Base-by-base conservation (phyloP, 2,113 vertebrate species). In the Ictalurus furcatus region DNA sequence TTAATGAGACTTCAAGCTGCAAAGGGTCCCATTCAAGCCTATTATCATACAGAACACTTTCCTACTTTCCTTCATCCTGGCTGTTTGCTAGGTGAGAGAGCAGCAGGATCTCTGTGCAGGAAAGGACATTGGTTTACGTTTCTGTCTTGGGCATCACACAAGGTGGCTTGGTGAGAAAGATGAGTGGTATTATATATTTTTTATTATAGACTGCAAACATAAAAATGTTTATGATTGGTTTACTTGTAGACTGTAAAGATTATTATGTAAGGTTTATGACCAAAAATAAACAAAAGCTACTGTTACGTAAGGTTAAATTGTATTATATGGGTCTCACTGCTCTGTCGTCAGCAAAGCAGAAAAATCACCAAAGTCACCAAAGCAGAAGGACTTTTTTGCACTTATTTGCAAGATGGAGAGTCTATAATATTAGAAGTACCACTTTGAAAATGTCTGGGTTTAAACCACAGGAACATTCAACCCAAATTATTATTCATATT, bases 21-120 rank as follows among this genome's bases (percentile, higher is more conserved):
- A 87, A 86, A 87, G 85, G 88, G 85, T 87, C 90, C 86, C 76
- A 76, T 91, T 91, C 90, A 88, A 78, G 44, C 76, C 85, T 88
- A 91, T 91, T 91, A 91, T 90, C 86, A 90, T 91, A 73, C 81
- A 89, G 89, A 88, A 87, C 76, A 90, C 76, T 85, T 58, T 74
- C 80, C 86, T 82, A 81, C 67, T 84, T 88, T 84, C 69, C 85
- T 83, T 79, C 88, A 89, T 87, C 79, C 82, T 21, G 76, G 81
- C 71, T 61, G 85, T 86, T 85, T 89, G 84, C 82, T 14, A 90
- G 85, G 80, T 87, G 80, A 81, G 30, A 79, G 59, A 84, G 63
- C 76, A 85, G 28, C 61, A 3, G 37, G 59, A 13, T 69, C 30
- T 81, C 74, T 58, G 74, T 74, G 73, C 84, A 86, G 44, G 65